Conservation (phyloP, 2,888 invertebrate genomes). For the Heliconius erato region DNA sequence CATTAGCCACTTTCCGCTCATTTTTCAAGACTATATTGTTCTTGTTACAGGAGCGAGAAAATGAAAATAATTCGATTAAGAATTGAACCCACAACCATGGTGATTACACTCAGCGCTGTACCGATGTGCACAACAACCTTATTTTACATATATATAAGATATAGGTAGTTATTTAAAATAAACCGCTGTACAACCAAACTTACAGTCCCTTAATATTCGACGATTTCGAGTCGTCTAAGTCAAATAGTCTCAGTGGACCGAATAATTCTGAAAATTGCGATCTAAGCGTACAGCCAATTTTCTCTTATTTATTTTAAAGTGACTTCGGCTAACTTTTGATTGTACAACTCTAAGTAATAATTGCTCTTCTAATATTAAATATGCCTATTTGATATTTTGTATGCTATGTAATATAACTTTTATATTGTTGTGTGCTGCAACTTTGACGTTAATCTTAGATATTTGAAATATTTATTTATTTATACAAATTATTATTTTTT, state of each 20-base stretch:
- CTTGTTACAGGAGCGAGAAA: too few species aligned
- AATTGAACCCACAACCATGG: not conserved
- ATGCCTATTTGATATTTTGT: not conserved
- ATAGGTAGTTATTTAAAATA: not conserved
- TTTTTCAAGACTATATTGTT: too few species aligned
- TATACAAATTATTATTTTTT: too few species aligned
- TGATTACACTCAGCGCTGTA: not conserved
- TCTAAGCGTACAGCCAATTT: conserved; percentile 49
- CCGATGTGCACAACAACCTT: not conserved
- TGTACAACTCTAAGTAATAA: conserved; percentile 48
- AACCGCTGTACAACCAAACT: not conserved
- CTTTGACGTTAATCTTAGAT: not conserved
- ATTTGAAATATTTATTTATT: not conserved
- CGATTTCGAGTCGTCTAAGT: conserved; percentile 31
- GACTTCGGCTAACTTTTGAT: conserved; percentile 51
- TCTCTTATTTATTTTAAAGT: conserved; percentile 51
- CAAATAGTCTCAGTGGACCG: conserved; percentile 42
- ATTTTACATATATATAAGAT: not conserved
- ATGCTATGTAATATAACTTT: not conserved
- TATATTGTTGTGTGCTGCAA: not conserved
- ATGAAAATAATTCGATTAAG: too few species aligned
- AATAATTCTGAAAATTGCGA: conserved; percentile 48
- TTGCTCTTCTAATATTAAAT: conserved; percentile 31
- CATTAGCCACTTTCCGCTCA: too few species aligned
- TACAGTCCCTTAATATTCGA: conserved; percentile 11